Evolutionary conservation across 1,140 invertebrate species (phyloP), one percentile per base, ranked within the genome.

Genomic region (Acyrthosiphon pisum): DNA sequence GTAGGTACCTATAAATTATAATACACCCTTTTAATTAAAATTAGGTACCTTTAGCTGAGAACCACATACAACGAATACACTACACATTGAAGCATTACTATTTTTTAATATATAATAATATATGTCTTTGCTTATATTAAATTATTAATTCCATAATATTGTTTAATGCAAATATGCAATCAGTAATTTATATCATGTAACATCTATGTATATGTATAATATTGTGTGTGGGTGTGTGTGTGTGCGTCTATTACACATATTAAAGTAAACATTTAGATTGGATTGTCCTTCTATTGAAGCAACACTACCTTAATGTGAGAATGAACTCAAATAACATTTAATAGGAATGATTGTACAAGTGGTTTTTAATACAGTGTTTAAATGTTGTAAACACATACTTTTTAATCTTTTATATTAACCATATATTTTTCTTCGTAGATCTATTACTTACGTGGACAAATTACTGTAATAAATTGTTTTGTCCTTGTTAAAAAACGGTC

Each of bases 371-470:
- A 60, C 89, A 90, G 89, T 68, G 26, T 90, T 90, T 60, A 68
- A 41, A 60, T 90, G 89, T 44, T 90, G 41, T 90, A 90, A 90
- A 90, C 89, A 90, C 89, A 90, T 90, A 68, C 89, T 90, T 90
- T 90, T 90, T 90, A 90, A 90, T 90, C 53, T 90, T 90, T 90
- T 90, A 44, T 90, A 90, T 90, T 90, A 90, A 48, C 48, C n/a
- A n/a, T 90, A 44, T 68, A 90, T 90, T 90, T 60, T 68, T 90
- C 89, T 60, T 68, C 53, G 37, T 44, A 68, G 53, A 68, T 90
- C 89, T 90, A 44, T 44, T 90, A 90, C 53, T 56, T 56, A 56
- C 26, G 56, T 68, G 44, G 1, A 44, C 41, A 68, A 90, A 68
- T 90, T 60, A 60, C 44, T 44, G 41, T 68, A 68, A 76, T 76